Conservation (phyloP, 2,113 vertebrate genomes). For the Sterrhoptilus dennistouni region DNA sequence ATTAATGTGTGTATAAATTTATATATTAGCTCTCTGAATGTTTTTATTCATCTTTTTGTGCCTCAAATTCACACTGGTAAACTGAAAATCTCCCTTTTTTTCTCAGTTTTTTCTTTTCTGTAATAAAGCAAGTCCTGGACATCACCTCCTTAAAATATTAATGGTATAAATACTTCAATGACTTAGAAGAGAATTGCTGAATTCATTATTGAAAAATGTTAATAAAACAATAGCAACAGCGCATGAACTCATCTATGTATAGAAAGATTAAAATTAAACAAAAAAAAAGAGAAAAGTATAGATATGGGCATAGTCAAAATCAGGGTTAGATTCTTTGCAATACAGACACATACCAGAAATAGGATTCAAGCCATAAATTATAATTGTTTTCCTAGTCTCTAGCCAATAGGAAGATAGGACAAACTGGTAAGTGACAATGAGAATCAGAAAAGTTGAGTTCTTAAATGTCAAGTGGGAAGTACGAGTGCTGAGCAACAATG, state of each 20-base stretch:
- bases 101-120: background rate
- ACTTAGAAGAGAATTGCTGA: background rate
- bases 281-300: background rate
- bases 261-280: background rate
- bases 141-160: background rate
- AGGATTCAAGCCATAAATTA: background rate
- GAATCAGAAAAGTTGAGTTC: background rate
- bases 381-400: background rate
- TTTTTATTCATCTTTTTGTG: background rate
- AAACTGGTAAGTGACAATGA: background rate
- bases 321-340: background rate
- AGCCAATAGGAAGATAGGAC: background rate
- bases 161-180: background rate
- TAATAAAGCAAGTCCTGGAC: background rate
- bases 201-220: background rate
- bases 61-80: background rate
- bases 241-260: background rate
- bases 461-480: background rate
- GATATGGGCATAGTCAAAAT: background rate
- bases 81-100: background rate
- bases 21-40: background rate
- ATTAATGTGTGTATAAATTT: background rate
- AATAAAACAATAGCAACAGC: background rate
- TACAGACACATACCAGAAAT: background rate
- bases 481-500: background rate